Evolutionary conservation across 2,888 invertebrate genomes (phyloP).

Genomic region (Phoenoteleia sp.): DNA sequence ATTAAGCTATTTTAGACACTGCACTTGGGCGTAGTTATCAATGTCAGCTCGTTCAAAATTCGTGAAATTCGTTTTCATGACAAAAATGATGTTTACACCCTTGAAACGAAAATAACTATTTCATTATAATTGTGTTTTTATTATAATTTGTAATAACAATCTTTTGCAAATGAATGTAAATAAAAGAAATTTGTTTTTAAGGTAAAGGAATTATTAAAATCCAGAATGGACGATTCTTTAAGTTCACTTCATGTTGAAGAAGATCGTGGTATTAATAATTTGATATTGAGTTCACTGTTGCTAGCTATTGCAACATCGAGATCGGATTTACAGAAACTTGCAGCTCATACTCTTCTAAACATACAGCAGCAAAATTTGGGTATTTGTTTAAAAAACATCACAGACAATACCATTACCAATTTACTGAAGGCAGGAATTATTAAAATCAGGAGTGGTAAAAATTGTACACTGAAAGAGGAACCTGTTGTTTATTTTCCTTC

Average conservation of each 20-base stretch:
- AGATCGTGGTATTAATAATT: conserved; percentile 88
- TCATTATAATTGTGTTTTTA: no score
- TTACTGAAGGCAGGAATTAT: conserved; percentile 87
- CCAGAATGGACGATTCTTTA: conserved; percentile 90
- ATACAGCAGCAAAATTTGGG: conserved; percentile 88
- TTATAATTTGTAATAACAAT: no score
- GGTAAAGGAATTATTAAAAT: conserved; percentile 88
- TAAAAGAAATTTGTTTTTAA: no score
- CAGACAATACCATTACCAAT: conserved; percentile 86
- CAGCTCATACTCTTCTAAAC: conserved; percentile 89
- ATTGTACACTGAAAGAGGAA: conserved; percentile 76
- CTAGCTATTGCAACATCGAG: conserved; percentile 89
- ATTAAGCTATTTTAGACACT: no score
- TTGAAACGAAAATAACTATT: no score
- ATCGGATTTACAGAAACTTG: conserved; percentile 87
- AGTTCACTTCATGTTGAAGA: conserved; percentile 88
- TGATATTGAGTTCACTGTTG: conserved; percentile 91
- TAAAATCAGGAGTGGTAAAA: conserved; percentile 75
- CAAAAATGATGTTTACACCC: no score
- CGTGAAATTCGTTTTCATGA: no score
- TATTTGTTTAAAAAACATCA: conserved; percentile 85
- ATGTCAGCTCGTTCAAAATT: no score
- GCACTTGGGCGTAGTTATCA: no score
- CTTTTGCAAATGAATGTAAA: no score
- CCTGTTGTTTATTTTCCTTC: conserved; percentile 82